Conservation (phyloP, 1,140 invertebrate genomes). For the Pseudomyrmex pallidus region DNA sequence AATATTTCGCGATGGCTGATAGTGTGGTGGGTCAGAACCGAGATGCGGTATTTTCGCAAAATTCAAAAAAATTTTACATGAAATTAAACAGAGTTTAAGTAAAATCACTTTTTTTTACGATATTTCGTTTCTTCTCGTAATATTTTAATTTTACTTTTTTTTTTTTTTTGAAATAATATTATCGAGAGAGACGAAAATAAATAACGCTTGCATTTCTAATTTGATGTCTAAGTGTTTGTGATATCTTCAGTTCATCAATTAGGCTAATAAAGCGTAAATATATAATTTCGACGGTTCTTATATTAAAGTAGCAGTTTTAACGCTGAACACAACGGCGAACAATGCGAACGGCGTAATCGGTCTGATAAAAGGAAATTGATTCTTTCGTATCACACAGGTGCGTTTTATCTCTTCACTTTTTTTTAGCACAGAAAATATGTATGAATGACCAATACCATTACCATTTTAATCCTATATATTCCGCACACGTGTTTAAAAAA, state of each 20-base stretch:
- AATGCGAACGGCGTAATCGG: background rate
- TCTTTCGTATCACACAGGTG: background rate
- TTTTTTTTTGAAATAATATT: background rate
- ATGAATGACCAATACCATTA: background rate
- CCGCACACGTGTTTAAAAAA: constrained; percentile 1
- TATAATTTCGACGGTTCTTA: no score
- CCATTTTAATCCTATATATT: constrained; percentile 18
- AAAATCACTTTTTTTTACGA: background rate
- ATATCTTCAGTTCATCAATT: background rate
- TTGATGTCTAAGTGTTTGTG: no score
- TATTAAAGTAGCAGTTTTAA: no score
- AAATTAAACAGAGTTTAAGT: background rate
- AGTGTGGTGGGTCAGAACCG: background rate
- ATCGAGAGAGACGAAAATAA: background rate
- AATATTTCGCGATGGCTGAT: background rate
- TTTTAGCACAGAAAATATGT: background rate
- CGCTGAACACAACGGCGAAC: background rate
- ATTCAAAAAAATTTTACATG: background rate
- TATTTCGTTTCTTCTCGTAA: background rate
- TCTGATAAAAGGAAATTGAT: constrained; percentile 34
- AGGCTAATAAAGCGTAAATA: background rate
- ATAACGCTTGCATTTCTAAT: background rate
- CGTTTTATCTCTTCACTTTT: constrained; percentile 23
- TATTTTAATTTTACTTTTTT: no score
- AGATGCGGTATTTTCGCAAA: background rate